These are phyloP conservation scores for Phoeniculus purpureus DNA, from an alignment of 2,797 vertebrate species.

Conservation along the genomic window DNA sequence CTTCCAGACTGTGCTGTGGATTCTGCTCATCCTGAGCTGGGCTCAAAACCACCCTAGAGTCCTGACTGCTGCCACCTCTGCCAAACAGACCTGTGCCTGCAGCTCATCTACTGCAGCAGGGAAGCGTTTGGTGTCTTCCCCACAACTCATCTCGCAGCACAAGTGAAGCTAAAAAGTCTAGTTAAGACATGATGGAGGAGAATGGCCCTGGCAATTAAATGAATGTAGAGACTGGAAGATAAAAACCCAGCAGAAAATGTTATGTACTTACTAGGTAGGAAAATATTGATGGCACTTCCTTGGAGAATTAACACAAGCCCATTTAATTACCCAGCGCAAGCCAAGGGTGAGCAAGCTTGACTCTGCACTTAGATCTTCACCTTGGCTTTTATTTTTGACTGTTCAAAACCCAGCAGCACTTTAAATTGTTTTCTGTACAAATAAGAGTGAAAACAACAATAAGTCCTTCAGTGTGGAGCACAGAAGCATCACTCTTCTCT, in stretches of 20 bases:
- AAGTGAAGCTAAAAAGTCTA: background rate
- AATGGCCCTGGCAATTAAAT: background rate
- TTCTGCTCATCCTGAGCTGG: background rate
- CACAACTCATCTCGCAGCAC: background rate
- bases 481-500: conserved; percentile 11
- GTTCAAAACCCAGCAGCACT: background rate
- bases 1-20: background rate
- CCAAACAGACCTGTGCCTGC: background rate
- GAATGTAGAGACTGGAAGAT: background rate
- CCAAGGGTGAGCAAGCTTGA: fast-evolving
- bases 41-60: background rate
- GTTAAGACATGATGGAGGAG: background rate
- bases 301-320: background rate
- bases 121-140: fast-evolving
- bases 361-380: background rate
- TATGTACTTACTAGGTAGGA: background rate
- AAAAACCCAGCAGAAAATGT: background rate
- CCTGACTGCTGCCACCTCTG: background rate
- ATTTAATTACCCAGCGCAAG: background rate
- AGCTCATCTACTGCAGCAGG: background rate
- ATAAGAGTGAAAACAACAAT: background rate
- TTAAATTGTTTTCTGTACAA: background rate
- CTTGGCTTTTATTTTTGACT: background rate
- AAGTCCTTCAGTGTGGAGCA: background rate
- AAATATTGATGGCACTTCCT: background rate